phyloP scores from a whole-genome alignment of 2,113 vertebrate species.

The Rana temporaria region DNA sequence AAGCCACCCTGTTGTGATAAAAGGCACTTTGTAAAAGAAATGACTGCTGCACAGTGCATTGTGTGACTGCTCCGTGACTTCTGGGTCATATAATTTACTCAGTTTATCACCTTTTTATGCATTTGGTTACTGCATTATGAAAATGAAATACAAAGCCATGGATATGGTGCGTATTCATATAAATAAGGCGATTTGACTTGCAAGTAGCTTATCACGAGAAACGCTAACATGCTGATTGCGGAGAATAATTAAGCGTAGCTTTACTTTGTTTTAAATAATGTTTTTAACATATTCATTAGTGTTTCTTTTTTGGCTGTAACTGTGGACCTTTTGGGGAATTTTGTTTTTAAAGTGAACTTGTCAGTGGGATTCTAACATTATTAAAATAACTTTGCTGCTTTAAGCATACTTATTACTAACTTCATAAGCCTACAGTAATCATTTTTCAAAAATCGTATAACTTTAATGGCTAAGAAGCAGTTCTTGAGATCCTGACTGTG shows the following conservation, averaged over 20 bases:
- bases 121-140: constrained; percentile 57
- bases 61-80: constrained; percentile 56
- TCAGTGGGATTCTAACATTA: too few species aligned
- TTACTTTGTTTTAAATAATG: constrained; percentile 40
- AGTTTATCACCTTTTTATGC: constrained; percentile 58
- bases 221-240: constrained; percentile 41
- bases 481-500: too few species aligned
- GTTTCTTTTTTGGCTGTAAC: neutral
- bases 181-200: constrained; percentile 53
- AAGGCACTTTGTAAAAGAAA: constrained; percentile 58
- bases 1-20: constrained; percentile 57
- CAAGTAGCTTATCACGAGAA: constrained; percentile 34
- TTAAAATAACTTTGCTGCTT: too few species aligned
- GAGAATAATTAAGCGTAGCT: constrained; percentile 27
- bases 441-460: too few species aligned
- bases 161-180: constrained; percentile 43
- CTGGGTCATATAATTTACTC: constrained; percentile 57
- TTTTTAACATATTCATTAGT: constrained; percentile 7
- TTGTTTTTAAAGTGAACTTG: neutral
- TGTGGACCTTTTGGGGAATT: neutral
- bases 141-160: constrained; percentile 57
- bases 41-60: constrained; percentile 35
- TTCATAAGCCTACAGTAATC: too few species aligned
- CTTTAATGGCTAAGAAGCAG: too few species aligned
- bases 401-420: too few species aligned